phyloP scores from a whole-genome alignment of 2,113 vertebrate genomes.

The Phodopus roborovskii region DNA sequence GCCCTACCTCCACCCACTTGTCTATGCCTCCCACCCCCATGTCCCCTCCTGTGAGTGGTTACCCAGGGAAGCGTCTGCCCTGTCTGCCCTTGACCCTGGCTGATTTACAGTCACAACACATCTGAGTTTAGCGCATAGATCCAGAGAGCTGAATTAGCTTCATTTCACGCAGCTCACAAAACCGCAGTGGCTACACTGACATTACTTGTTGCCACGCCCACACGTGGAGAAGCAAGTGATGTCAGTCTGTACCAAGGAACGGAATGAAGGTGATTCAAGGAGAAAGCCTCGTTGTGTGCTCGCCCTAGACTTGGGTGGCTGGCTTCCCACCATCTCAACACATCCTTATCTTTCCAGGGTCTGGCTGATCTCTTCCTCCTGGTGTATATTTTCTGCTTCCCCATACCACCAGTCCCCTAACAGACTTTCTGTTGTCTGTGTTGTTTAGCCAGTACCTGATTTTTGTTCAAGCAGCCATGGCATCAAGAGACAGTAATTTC shows the following conservation, averaged over 20 bases:
- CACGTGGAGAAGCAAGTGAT: not conserved
- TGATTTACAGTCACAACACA: not conserved
- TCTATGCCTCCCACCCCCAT: not conserved
- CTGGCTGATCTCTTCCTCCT: not conserved
- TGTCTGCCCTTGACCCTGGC: not conserved
- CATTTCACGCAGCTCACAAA: not conserved
- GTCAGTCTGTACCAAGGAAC: not conserved
- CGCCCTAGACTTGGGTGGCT: not conserved
- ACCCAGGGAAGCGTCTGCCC: not conserved
- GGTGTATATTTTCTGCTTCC: not conserved
- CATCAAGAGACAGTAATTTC: not conserved
- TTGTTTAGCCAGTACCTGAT: not conserved
- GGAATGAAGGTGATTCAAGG: not conserved
- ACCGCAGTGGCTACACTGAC: no score
- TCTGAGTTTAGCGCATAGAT: not conserved
- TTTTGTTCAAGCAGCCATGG: not conserved
- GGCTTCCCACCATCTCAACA: not conserved
- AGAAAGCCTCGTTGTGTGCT: not conserved
- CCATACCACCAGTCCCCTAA: not conserved
- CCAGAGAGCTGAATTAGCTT: not conserved
- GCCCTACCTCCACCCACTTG: fast-evolving
- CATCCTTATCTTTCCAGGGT: not conserved
- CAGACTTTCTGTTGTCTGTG: not conserved
- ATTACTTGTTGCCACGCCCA: not conserved
- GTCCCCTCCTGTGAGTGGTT: not conserved